These are phyloP conservation scores for Ochropacha duplaris DNA, from an alignment of 2,888 invertebrate genomes.

Conservation along the genomic window DNA sequence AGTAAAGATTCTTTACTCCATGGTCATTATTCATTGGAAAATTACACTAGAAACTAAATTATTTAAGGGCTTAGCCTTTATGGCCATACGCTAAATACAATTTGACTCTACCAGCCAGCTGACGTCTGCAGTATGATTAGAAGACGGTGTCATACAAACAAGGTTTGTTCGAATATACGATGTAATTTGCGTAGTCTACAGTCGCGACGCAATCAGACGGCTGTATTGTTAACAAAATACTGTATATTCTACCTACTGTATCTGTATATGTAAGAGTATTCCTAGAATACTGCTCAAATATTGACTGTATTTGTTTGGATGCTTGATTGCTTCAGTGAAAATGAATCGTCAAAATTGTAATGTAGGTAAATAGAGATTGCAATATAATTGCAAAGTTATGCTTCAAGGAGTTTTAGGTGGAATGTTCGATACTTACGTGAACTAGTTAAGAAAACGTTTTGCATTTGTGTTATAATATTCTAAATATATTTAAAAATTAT, in stretches of 20 bases:
- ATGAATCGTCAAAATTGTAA: too few species aligned
- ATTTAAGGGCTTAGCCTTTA: slow-evolving; percentile 1
- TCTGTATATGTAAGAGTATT: background rate
- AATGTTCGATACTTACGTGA: too few species aligned
- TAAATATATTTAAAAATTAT: too few species aligned
- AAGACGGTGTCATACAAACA: slow-evolving; percentile 50
- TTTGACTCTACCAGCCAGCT: slow-evolving; percentile 15
- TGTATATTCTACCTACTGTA: slow-evolving; percentile 2
- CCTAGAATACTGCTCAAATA: background rate
- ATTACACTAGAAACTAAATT: too few species aligned
- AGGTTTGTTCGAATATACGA: slow-evolving; percentile 53
- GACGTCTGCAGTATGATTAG: slow-evolving; percentile 42
- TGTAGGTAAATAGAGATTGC: too few species aligned
- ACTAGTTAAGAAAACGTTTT: too few species aligned
- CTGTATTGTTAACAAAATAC: slow-evolving; percentile 48
- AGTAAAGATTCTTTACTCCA: too few species aligned
- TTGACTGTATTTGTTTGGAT: background rate
- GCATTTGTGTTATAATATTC: too few species aligned
- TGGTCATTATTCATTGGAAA: too few species aligned
- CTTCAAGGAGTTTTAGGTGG: too few species aligned
- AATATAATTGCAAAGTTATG: too few species aligned
- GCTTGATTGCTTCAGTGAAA: too few species aligned
- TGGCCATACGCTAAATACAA: slow-evolving; percentile 3
- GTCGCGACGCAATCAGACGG: slow-evolving; percentile 73
- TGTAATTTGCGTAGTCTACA: slow-evolving; percentile 58